Evolutionary conservation across 2,113 vertebrate species (phyloP).

Genomic region (Serinus canaria): DNA sequence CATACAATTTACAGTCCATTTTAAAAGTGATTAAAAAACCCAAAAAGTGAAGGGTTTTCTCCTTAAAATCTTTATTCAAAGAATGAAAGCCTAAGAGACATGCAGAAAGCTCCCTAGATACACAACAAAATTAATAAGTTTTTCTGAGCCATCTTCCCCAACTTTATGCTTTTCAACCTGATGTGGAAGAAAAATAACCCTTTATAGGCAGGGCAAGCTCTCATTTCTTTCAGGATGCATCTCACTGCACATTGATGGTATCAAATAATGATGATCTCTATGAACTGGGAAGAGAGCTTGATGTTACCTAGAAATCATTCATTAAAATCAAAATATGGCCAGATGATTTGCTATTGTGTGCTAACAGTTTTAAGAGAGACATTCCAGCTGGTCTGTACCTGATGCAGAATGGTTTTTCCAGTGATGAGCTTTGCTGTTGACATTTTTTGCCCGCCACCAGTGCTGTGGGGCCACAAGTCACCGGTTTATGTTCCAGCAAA

Average conservation of each 20-base stretch:
- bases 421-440: neutral
- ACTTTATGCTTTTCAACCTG: neutral
- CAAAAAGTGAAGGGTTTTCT: accelerated
- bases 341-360: neutral
- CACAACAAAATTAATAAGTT: neutral
- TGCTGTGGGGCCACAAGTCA: neutral
- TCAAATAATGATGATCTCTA: neutral
- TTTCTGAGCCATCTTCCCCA: neutral
- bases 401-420: neutral
- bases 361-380: neutral
- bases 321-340: neutral
- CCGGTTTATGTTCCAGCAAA: neutral
- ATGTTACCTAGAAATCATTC: neutral
- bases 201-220: neutral
- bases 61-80: neutral
- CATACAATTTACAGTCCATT: neutral
- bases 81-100: neutral
- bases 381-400: neutral
- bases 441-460: accelerated
- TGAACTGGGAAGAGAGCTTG: neutral
- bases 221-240: neutral
- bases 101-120: neutral
- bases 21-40: neutral
- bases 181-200: neutral
- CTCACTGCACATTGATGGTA: neutral